Base-by-base conservation (phyloP, 1,140 invertebrate genomes). In the Orchestia grillus region DNA sequence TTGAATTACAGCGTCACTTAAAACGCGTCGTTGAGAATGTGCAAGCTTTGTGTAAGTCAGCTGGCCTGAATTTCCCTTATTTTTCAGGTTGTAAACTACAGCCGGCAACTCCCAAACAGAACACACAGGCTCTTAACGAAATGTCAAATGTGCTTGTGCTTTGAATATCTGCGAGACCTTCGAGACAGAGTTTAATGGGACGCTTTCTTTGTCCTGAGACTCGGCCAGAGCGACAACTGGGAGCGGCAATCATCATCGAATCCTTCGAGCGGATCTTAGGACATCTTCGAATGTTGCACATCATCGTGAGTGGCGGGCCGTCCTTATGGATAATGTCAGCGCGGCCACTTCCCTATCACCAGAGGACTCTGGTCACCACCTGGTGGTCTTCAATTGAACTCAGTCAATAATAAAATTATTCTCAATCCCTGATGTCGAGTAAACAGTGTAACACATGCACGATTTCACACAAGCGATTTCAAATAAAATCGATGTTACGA, bases 251-350 rank as follows among this genome's bases (percentile, higher is more conserved):
- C 88, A 91, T 91, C 88, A 91, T 23, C 41, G 44, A 42, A 44
- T 91, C 11, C 88, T 19, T 91, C 36, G 8, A 91, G 36, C 88
- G 36, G 88, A 91, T 41, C 88, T 19, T 16, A 91, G 88, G 88
- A 91, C 88, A 91, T 11, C 88, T 91, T 15, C 41, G 88, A 43
- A 44, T 91, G 28, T 91, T 91, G 88, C 88, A 42, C 42, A 91
- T 91, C 88, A 44, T 91, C 19, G 88, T 43, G 88, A 19, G 28
- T 91, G 41, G 88, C 15, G 88, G 11, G 44, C 6, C 41, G 41
- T 91, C 88, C 88, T 91, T 91, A 91, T 43, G 88, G 41, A 44
- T 91, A 91, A 91, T 91, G 88, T 91, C 88, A 91, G 41, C 23
- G 19, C 15, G 19, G 87, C 11, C 88, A 91, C 88, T 91, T 91